Conservation (phyloP, 2,113 vertebrate genomes). For the Prochilodus magdalenae region DNA sequence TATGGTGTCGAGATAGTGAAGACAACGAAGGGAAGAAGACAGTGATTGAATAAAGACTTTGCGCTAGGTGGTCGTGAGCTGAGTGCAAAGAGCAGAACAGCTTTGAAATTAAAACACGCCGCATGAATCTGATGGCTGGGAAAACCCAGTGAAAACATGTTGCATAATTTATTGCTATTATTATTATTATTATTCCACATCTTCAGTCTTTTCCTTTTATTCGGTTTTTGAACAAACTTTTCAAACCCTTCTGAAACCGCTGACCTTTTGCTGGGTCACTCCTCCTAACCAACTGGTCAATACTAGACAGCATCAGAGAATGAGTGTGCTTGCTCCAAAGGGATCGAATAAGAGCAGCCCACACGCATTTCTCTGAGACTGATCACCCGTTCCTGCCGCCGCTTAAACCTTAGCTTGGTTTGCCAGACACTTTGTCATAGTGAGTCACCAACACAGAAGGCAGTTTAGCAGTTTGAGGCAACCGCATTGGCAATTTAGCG, state of each 20-base stretch:
- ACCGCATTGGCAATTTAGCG: conserved; percentile 1
- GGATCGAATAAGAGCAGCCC: conserved; percentile 44
- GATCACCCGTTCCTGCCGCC: conserved; percentile 60
- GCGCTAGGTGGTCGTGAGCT: conserved; percentile 20
- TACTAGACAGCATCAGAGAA: conserved; percentile 56
- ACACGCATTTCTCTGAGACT: conserved; percentile 56
- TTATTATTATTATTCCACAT: conserved; percentile 1
- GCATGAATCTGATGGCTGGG: conserved; percentile 10
- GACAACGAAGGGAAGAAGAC: conserved; percentile 32
- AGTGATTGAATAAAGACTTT: conserved; percentile 41
- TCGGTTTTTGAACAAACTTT: conserved; percentile 38
- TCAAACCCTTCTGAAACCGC: conserved; percentile 62
- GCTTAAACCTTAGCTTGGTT: conserved; percentile 63
- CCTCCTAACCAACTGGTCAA: conserved; percentile 53
- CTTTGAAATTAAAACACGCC: not conserved
- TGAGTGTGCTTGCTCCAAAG: conserved; percentile 51
- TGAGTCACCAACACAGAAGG: conserved; percentile 60
- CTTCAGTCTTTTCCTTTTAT: conserved; percentile 7
- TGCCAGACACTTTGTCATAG: conserved; percentile 63
- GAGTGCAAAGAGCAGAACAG: conserved; percentile 4
- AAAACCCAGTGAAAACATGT: conserved; percentile 1
- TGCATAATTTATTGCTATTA: not conserved
- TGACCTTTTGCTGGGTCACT: conserved; percentile 49
- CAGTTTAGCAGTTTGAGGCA: conserved; percentile 35
- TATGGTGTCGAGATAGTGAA: conserved; percentile 18